Percentiles rank a stretch among this genome's conserved stretches.
Evolutionary conservation across 2,113 vertebrate genomes (phyloP).

Genomic region (Erythrocebus patas): DNA sequence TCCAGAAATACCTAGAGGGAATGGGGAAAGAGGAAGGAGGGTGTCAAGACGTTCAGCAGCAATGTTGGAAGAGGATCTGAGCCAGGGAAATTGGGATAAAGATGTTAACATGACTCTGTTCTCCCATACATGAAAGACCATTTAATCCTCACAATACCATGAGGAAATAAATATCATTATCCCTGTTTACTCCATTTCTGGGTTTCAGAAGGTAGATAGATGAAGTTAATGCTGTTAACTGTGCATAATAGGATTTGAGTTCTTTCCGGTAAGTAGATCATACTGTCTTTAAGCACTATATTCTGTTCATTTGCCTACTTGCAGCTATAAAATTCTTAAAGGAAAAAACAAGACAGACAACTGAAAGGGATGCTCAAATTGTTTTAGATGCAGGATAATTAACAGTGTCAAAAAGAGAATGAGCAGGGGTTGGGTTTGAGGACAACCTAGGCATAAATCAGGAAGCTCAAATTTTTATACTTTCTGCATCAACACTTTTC

Average conservation of each 20-base stretch:
- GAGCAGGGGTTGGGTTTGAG: not conserved
- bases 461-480: not conserved
- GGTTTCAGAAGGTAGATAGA: not conserved
- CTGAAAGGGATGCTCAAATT: not conserved
- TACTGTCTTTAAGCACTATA: not conserved
- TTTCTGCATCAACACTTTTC: conserved; percentile 22
- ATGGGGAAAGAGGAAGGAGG: not conserved
- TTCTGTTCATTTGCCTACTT: not conserved
- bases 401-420: not conserved
- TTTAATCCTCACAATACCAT: not conserved
- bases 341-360: not conserved
- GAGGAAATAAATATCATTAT: conserved; percentile 1
- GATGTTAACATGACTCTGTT: not conserved
- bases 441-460: not conserved
- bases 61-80: not conserved
- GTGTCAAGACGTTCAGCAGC: not conserved
- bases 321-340: not conserved
- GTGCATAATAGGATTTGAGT: not conserved
- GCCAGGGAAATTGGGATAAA: not conserved
- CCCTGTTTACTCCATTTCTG: not conserved
- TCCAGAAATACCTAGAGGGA: not conserved
- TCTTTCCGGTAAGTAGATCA: not conserved
- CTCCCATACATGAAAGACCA: not conserved
- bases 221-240: not conserved
- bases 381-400: not conserved